Evolutionary conservation across 1,140 invertebrate genomes (phyloP).

Genomic region (Maniola jurtina): DNA sequence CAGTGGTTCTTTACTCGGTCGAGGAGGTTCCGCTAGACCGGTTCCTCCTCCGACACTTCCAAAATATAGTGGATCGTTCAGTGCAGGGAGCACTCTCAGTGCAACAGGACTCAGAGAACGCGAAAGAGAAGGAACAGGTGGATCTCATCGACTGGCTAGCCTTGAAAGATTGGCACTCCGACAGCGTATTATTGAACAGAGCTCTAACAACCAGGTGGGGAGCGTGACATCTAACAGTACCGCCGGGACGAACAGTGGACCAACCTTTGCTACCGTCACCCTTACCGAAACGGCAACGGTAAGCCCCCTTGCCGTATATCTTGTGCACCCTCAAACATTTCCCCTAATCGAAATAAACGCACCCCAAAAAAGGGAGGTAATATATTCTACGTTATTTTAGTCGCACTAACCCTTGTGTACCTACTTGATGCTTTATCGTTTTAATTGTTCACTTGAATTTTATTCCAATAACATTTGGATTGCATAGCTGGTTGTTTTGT

Average conservation of each 20-base stretch:
- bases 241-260: constrained; percentile 49
- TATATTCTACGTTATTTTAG: constrained; percentile 66
- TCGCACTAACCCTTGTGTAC: constrained; percentile 42
- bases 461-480: not conserved
- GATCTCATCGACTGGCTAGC: constrained; percentile 84
- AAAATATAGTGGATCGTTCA: constrained; percentile 79
- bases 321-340: constrained; percentile 62
- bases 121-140: constrained; percentile 77
- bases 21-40: constrained; percentile 74
- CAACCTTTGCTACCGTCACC: constrained; percentile 71
- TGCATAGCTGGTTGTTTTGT: not conserved
- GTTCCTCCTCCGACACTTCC: constrained; percentile 84
- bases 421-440: constrained; percentile 23
- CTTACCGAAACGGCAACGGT: constrained; percentile 74
- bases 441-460: constrained; percentile 18
- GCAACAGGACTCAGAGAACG: constrained; percentile 73
- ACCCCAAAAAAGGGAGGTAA: constrained; percentile 58
- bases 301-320: constrained; percentile 69
- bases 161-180: constrained; percentile 85
- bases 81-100: constrained; percentile 63
- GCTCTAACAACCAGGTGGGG: constrained; percentile 67
- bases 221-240: constrained; percentile 36
- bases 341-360: constrained; percentile 64
- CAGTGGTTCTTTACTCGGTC: constrained; percentile 66
- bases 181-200: constrained; percentile 84